These are phyloP conservation scores for Agrotis segetum DNA, from an alignment of 2,888 invertebrate species.

Conservation along the genomic window DNA sequence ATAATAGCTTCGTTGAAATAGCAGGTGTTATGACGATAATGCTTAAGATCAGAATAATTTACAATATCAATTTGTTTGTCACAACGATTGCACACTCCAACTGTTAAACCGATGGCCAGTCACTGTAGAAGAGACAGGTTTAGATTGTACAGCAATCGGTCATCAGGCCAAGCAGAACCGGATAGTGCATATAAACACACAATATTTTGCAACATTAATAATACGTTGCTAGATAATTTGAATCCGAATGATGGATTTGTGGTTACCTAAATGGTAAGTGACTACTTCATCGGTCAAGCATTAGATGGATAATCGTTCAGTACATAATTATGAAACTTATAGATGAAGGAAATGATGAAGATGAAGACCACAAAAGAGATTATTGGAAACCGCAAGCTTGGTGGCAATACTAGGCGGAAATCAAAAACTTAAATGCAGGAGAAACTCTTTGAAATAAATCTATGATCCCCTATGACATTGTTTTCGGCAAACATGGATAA, in stretches of 20 bases:
- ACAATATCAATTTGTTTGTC: slow-evolving; percentile 36
- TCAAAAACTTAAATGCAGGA: not conserved
- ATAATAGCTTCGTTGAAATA: not conserved
- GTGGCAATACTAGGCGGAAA: not conserved
- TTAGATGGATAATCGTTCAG: slow-evolving; percentile 4
- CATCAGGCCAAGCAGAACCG: slow-evolving; percentile 55
- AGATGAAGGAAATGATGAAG: not conserved
- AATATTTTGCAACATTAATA: slow-evolving; percentile 35
- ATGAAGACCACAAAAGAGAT: slow-evolving; percentile 1
- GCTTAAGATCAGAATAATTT: slow-evolving; percentile 26
- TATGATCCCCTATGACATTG: not conserved
- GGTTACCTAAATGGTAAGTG: slow-evolving; percentile 4
- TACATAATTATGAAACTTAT: slow-evolving; percentile 5
- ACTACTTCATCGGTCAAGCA: slow-evolving; percentile 3
- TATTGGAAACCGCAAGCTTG: not conserved
- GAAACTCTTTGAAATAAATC: not conserved
- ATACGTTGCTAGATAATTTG: slow-evolving; percentile 6
- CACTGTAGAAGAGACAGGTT: slow-evolving; percentile 45
- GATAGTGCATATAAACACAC: slow-evolving; percentile 32
- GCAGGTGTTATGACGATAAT: not conserved
- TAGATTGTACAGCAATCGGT: slow-evolving; percentile 53
- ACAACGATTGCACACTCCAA: slow-evolving; percentile 45
- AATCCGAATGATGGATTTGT: not conserved
- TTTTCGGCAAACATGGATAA: no score
- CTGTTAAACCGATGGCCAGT: slow-evolving; percentile 38